These are phyloP conservation scores for Heliornis fulica DNA, from an alignment of 2,113 vertebrate species.

Conservation along the genomic window DNA sequence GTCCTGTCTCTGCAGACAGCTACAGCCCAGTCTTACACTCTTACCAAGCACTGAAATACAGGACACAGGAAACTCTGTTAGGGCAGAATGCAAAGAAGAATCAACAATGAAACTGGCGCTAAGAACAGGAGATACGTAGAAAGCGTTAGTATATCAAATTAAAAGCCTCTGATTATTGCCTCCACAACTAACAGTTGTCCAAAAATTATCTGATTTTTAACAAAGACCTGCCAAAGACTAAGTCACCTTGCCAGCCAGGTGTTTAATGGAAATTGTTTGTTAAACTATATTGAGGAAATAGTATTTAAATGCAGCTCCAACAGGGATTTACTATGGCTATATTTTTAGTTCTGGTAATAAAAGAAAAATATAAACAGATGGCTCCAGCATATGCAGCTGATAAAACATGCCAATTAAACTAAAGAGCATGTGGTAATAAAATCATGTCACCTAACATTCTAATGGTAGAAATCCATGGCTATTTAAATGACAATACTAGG, in stretches of 20 bases:
- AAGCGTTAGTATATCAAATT: neutral
- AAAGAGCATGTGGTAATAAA: neutral
- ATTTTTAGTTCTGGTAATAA: neutral
- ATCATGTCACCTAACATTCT: neutral
- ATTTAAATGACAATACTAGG: neutral
- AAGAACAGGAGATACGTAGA: neutral
- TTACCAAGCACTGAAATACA: neutral
- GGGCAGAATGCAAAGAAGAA: neutral
- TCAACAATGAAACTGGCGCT: neutral
- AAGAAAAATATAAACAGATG: constrained; percentile 38
- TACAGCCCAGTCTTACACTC: neutral
- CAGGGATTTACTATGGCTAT: neutral
- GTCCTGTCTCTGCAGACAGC: too few species aligned
- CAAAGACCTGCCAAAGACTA: neutral
- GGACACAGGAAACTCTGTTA: neutral
- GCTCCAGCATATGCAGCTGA: neutral
- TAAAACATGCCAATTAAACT: constrained; percentile 22
- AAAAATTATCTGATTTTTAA: neutral
- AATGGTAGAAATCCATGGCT: neutral
- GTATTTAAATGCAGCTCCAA: constrained; percentile 3
- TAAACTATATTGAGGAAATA: neutral
- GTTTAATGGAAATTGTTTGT: neutral
- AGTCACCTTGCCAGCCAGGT: neutral
- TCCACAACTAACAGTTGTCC: too few species aligned
- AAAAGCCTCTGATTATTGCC: neutral